These are phyloP conservation scores for Macrotis lagotis DNA, from an alignment of 2,113 vertebrate genomes.

Conservation along the genomic window DNA sequence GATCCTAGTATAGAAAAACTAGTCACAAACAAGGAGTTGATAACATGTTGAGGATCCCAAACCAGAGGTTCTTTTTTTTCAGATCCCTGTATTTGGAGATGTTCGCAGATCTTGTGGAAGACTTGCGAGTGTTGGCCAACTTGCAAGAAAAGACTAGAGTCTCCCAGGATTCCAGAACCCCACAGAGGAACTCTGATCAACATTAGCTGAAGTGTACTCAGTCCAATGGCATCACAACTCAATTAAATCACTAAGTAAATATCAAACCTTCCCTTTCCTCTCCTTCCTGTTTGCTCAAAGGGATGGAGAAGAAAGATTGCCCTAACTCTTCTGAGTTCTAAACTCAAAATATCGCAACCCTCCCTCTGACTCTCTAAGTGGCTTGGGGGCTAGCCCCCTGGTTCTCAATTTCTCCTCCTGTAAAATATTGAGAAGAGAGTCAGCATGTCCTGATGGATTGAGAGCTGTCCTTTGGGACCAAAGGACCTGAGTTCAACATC, in stretches of 20 bases:
- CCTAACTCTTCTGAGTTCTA: not conserved
- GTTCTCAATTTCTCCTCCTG: not conserved
- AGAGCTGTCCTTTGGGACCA: not conserved
- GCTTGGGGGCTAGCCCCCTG: not conserved
- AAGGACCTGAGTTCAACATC: not conserved
- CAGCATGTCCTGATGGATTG: not conserved
- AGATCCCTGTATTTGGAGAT: not conserved
- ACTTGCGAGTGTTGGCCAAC: not conserved
- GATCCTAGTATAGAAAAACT: not conserved
- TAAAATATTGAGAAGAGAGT: not conserved
- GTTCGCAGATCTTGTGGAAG: not conserved
- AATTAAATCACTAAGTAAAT: not conserved
- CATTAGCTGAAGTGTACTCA: not conserved
- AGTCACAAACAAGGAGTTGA: not conserved
- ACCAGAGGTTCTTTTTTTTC: too few relatives aligned
- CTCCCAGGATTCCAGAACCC: too few relatives aligned
- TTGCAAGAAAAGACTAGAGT: not conserved
- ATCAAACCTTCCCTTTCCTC: not conserved
- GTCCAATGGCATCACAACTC: not conserved
- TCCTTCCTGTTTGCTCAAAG: not conserved
- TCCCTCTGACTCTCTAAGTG: not conserved
- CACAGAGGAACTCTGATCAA: not conserved
- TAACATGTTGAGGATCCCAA: not conserved
- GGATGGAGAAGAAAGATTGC: not conserved
- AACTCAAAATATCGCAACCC: not conserved